phyloP scores from a whole-genome alignment of 2,888 invertebrate species.

The Andricus curvator region DNA sequence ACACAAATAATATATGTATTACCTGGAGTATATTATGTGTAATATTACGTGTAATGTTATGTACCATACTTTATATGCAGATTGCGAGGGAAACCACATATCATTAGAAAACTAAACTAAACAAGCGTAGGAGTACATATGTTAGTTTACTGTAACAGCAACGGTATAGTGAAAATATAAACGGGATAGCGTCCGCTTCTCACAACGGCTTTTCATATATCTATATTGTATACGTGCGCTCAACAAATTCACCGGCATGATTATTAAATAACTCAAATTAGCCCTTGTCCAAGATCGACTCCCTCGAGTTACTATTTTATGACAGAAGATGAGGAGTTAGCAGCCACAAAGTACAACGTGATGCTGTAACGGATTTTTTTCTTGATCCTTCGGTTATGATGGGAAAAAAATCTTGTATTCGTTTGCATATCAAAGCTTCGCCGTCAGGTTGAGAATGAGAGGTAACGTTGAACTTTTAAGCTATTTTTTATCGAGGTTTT shows the following conservation, averaged over 20 bases:
- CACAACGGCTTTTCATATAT: constrained; percentile 22
- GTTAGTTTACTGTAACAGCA: constrained; percentile 4
- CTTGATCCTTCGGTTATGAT: neutral
- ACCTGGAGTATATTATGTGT: neutral
- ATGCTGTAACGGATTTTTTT: constrained; percentile 28
- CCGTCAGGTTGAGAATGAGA: neutral
- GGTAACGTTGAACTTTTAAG: neutral
- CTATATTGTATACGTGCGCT: neutral
- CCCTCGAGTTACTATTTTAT: constrained; percentile 19
- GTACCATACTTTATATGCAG: constrained; percentile 2
- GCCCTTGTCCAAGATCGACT: constrained; percentile 29
- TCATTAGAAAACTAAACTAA: constrained; percentile 14
- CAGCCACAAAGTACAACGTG: neutral
- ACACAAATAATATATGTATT: neutral
- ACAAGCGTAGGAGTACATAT: neutral
- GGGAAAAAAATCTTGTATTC: neutral
- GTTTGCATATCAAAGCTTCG: neutral
- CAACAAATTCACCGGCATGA: constrained; percentile 15
- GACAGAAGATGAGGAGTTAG: constrained; percentile 23
- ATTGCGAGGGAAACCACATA: neutral
- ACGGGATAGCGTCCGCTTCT: constrained; percentile 13
- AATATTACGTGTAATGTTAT: neutral
- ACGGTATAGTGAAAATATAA: constrained; percentile 34
- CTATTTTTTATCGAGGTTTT: neutral
- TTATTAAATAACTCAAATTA: constrained; percentile 31